phyloP scores from a whole-genome alignment of 2,797 vertebrate species.

The Sus cebifrons region DNA sequence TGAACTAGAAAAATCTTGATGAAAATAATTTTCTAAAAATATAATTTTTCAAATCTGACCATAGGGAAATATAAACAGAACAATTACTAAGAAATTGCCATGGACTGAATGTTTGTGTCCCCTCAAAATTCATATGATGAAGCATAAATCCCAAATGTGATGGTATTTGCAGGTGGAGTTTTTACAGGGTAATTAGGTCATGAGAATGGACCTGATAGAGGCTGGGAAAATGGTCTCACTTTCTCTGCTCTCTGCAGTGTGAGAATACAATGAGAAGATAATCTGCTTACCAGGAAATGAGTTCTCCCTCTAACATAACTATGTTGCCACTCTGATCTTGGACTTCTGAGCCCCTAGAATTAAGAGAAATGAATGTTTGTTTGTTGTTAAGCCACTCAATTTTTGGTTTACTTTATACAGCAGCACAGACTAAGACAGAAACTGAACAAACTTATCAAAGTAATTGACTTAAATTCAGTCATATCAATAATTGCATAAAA shows the following conservation, averaged over 20 bases:
- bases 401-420: neutral
- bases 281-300: neutral
- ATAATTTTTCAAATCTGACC: neutral
- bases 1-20: neutral
- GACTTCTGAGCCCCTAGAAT: neutral
- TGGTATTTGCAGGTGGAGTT: neutral
- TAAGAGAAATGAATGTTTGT: neutral
- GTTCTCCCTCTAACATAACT: neutral
- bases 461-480: neutral
- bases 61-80: neutral
- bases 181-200: neutral
- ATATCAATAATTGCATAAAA: neutral
- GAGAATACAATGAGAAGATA: neutral
- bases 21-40: conserved; percentile 29
- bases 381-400: neutral
- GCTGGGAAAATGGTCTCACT: neutral
- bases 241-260: neutral
- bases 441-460: neutral
- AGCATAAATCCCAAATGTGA: neutral
- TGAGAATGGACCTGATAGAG: neutral
- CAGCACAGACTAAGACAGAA: neutral
- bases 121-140: neutral
- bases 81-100: neutral
- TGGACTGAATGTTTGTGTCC: neutral
- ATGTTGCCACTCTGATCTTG: neutral